Conservation (phyloP, 1,140 invertebrate species). For the Andrena cerasifolii region DNA sequence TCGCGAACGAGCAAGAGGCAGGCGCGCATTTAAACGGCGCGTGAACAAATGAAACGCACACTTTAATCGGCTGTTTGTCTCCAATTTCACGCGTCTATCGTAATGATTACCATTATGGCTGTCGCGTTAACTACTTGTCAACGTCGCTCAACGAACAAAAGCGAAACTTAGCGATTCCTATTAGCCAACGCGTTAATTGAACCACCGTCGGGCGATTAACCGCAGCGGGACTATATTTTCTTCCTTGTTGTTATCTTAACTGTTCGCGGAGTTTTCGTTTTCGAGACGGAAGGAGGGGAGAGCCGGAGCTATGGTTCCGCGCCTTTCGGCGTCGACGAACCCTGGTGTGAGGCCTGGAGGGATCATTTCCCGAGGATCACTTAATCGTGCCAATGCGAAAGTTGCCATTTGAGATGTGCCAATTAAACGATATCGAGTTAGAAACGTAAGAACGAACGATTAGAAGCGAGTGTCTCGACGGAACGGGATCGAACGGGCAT, state of each 20-base stretch:
- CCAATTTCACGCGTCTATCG: neutral
- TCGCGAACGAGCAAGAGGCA: neutral
- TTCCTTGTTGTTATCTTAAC: too few species aligned
- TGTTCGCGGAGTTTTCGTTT: slow-evolving; percentile 9
- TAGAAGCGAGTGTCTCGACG: slow-evolving; percentile 13
- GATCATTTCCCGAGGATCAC: slow-evolving; percentile 29
- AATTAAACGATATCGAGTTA: slow-evolving; percentile 70
- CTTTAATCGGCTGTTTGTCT: slow-evolving; percentile 26
- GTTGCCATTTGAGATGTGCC: slow-evolving; percentile 81
- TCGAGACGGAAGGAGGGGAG: neutral
- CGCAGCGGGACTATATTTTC: slow-evolving; percentile 18
- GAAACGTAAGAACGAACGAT: slow-evolving; percentile 49
- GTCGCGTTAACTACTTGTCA: neutral
- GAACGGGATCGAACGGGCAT: slow-evolving; percentile 20
- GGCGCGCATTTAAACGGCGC: neutral
- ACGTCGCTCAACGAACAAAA: too few species aligned
- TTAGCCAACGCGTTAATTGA: slow-evolving; percentile 4
- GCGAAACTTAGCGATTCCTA: neutral
- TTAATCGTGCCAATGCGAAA: slow-evolving; percentile 77
- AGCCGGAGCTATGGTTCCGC: neutral
- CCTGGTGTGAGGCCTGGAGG: slow-evolving; percentile 1
- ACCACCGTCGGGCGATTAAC: slow-evolving; percentile 8
- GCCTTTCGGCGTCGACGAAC: slow-evolving; percentile 35
- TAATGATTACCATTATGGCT: too few species aligned
- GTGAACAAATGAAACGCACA: neutral